A percentile compares a stretch with the other conserved stretches of the same genome.
phyloP scores from a whole-genome alignment of 2,888 invertebrate genomes.

The Hirtodrosophila histrioides region DNA sequence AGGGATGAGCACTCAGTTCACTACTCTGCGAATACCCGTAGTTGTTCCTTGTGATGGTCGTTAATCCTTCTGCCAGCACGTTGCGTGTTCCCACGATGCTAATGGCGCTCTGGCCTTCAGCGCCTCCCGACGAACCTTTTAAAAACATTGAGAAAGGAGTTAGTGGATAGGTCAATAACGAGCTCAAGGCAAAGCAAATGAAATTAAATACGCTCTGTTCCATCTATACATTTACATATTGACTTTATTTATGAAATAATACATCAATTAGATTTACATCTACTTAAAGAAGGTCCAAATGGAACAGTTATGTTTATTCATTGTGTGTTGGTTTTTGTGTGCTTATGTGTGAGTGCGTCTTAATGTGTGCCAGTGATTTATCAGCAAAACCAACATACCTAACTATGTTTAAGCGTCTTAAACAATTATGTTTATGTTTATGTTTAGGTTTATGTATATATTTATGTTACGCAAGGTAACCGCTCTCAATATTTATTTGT shows the following conservation, averaged over 20 bases:
- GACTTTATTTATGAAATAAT: slow-evolving; percentile 42
- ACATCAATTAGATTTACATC: slow-evolving; percentile 35
- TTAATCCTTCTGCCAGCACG: too few relatives aligned
- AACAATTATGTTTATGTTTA: slow-evolving; percentile 17
- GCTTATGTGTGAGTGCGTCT: slow-evolving; percentile 6
- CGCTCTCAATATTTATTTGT: not conserved
- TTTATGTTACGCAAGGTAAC: slow-evolving; percentile 1
- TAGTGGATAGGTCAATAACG: too few relatives aligned
- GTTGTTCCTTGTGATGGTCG: too few relatives aligned
- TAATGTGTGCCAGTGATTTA: not conserved
- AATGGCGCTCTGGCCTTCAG: too few relatives aligned
- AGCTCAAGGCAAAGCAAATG: too few relatives aligned
- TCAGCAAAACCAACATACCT: slow-evolving; percentile 2
- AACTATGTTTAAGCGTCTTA: slow-evolving; percentile 9
- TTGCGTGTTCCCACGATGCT: too few relatives aligned
- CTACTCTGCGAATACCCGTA: too few relatives aligned
- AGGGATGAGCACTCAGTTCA: too few relatives aligned
- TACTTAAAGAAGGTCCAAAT: slow-evolving; percentile 26
- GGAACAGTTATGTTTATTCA: slow-evolving; percentile 17
- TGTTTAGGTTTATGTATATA: not conserved
- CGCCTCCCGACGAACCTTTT: too few relatives aligned
- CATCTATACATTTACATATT: slow-evolving; percentile 24
- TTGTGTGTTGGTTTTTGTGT: not conserved
- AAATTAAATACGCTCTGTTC: too few relatives aligned
- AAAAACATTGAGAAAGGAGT: too few relatives aligned